Conservation (phyloP, 1,140 invertebrate species). For the Drosophila novamexicana region DNA sequence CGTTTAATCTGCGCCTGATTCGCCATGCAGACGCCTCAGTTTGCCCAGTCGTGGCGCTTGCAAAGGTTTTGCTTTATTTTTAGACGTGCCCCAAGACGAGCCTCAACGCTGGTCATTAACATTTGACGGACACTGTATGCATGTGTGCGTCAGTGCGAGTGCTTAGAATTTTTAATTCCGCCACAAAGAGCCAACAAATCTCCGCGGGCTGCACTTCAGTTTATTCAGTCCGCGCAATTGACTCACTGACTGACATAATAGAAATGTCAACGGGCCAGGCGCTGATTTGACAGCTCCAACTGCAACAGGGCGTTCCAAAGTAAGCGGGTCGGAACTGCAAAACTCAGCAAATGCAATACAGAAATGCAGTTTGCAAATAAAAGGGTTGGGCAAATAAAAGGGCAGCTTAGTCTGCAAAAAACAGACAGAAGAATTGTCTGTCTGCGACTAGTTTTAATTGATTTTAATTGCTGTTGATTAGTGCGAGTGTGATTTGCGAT, state of each 20-base stretch:
- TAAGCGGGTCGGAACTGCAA: not conserved
- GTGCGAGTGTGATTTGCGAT: constrained; percentile 40
- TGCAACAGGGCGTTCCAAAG: not conserved
- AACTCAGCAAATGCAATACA: constrained; percentile 2
- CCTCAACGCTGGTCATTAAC: constrained; percentile 67
- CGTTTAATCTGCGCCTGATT: constrained; percentile 68
- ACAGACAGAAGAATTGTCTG: constrained; percentile 43
- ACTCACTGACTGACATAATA: constrained; percentile 77
- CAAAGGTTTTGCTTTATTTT: constrained; percentile 51
- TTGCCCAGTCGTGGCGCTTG: constrained; percentile 38
- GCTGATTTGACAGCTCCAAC: constrained; percentile 67
- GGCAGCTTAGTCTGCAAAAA: not conserved
- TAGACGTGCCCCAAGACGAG: constrained; percentile 37
- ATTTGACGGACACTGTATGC: constrained; percentile 41
- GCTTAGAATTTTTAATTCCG: constrained; percentile 73
- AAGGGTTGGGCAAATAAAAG: not conserved
- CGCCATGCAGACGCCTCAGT: constrained; percentile 64
- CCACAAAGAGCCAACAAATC: constrained; percentile 2
- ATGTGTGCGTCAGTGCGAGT: constrained; percentile 28
- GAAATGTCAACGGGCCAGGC: constrained; percentile 75
- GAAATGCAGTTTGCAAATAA: not conserved
- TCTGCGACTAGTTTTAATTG: constrained; percentile 72
- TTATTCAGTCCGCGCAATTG: constrained; percentile 41
- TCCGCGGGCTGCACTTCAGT: not conserved
- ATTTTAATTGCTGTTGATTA: constrained; percentile 80